Percentiles rank a stretch among this genome's conserved stretches.
phyloP scores from a whole-genome alignment of 2,113 vertebrate genomes.

The Cololabis saira region DNA sequence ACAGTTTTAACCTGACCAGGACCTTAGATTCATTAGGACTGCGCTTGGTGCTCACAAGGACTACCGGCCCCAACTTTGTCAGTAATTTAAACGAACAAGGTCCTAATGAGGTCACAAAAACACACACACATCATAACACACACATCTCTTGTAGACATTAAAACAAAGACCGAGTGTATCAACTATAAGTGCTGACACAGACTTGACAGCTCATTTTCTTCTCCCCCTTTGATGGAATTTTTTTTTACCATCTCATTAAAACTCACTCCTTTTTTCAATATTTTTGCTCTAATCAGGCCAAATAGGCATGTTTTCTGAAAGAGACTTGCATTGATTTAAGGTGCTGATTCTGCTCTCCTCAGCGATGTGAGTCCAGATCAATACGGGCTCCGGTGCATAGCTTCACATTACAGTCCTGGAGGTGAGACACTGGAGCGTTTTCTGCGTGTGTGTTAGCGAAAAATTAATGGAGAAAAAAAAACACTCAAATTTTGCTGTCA shows the following conservation, averaged over 20 bases:
- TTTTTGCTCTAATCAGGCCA: conserved; percentile 18
- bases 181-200: neutral
- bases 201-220: neutral
- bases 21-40: neutral
- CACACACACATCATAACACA: too few relatives aligned
- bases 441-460: neutral
- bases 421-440: conserved; percentile 32
- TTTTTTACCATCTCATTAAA: neutral
- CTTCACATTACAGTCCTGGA: conserved; percentile 59
- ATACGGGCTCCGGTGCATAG: conserved; percentile 59
- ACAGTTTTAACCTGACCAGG: too few relatives aligned
- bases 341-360: conserved; percentile 70
- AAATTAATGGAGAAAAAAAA: neutral
- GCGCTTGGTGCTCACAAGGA: too few relatives aligned
- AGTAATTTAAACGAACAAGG: too few relatives aligned
- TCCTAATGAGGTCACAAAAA: too few relatives aligned
- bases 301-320: conserved; percentile 50
- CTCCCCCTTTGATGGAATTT: neutral
- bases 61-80: too few relatives aligned
- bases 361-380: conserved; percentile 71
- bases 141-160: too few relatives aligned
- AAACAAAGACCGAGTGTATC: neutral
- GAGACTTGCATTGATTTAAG: conserved; percentile 65
- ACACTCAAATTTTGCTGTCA: neutral
- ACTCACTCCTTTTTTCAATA: neutral